A percentile compares a stretch with the other conserved stretches of the same genome.
Conservation (phyloP, 2,113 vertebrate species). For the Pedetes capensis region DNA sequence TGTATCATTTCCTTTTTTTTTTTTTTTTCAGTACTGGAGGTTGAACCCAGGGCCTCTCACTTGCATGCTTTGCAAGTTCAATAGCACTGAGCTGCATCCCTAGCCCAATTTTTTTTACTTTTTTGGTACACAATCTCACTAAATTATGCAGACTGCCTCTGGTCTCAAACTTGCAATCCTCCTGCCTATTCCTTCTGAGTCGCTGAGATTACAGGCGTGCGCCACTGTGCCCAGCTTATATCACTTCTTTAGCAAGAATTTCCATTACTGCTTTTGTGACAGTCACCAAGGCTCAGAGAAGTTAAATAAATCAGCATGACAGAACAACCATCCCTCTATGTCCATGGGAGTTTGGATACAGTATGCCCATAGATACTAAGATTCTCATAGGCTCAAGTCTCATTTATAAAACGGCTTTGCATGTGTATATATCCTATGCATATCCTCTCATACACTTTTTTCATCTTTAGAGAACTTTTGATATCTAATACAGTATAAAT, state of each 20-base stretch:
- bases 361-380: background rate
- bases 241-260: constrained; percentile 23
- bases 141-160: no score
- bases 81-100: no score
- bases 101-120: no score
- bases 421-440: background rate
- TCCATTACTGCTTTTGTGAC: background rate
- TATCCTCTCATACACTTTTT: background rate
- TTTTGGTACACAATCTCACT: no score
- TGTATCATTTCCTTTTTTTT: background rate
- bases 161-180: no score
- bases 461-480: background rate
- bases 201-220: no score
- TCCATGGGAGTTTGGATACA: background rate
- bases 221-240: no score
- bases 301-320: background rate
- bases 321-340: background rate
- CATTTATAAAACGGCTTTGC: background rate
- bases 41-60: no score
- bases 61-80: no score
- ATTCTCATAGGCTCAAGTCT: background rate
- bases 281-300: background rate
- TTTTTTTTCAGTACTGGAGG: no score
- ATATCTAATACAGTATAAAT: background rate
- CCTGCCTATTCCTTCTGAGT: no score